Evolutionary conservation across 2,113 vertebrate genomes (phyloP), one percentile per base, ranked within the genome.

Genomic region (Accipiter cooperii): DNA sequence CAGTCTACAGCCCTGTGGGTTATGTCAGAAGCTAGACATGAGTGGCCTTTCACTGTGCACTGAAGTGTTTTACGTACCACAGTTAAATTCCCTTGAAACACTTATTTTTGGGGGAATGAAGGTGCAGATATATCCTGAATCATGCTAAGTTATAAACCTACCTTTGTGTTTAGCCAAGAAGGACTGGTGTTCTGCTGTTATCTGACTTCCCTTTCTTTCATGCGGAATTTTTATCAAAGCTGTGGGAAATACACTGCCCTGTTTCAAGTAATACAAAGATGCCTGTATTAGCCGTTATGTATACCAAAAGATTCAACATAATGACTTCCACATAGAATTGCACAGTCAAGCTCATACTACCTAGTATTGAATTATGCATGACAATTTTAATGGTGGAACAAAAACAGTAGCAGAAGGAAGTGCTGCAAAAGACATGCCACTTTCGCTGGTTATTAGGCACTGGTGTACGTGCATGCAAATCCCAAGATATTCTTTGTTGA

Each of bases 331-430:
- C 29, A 4, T 54, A 68, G 85, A 86, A 84, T 79, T 96, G 87
- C 78, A 92, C 42, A 73, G 85, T 79, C 25, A 38, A 76, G 65
- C 68, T 40, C 61, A n/a, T 36, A 6, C 14, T 61, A 64, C 40
- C 3, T 49, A 63, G 57, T 82, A 33, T 25, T 97, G 84, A 93
- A 91, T 97, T 97, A 95, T 97, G 70, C 86, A 84, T 95, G 82
- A 74, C 29, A 77, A 64, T 85, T 94, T 94, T 96, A 96, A 95
- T 93, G 76, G 68, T 94, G 87, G 63, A 97, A 91, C 81, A 91
- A 95, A 97, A 89, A 68, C 66, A 90, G 69, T 10, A 57, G 78
- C 93, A 93, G 86, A 96, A 97, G 81, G 91, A 85, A 87, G 65
- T 49, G 24, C 87, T 75, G 73, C 64, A 73, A 38, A 94, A 42